These are phyloP conservation scores for Capra hircus DNA, from an alignment of 2,113 vertebrate species.

Conservation along the genomic window DNA sequence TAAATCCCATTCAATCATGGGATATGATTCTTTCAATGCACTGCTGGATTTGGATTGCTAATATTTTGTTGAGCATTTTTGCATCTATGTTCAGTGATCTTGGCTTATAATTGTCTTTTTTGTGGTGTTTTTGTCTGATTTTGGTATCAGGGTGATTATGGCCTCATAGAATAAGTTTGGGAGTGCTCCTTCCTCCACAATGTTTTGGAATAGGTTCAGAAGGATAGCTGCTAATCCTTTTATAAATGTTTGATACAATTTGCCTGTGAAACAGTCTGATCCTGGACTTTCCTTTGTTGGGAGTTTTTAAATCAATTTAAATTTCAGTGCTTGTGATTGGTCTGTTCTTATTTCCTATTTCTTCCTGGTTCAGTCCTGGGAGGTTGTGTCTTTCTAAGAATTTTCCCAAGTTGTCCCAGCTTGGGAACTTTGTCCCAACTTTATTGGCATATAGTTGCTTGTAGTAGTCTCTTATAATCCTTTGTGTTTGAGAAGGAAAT, in stretches of 20 bases:
- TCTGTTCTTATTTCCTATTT: not conserved
- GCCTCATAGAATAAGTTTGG: not conserved
- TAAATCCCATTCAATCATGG: not conserved
- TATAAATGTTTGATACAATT: not conserved
- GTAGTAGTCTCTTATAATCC: not conserved
- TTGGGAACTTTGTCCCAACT: not conserved
- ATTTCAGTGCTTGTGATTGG: not conserved
- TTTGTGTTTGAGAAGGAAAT: not conserved
- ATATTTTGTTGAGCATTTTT: not conserved
- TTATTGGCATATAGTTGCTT: not conserved
- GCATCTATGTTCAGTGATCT: not conserved
- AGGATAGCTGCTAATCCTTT: not conserved
- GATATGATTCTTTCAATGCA: not conserved
- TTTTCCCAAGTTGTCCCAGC: not conserved
- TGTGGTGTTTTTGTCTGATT: not conserved
- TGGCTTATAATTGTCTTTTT: not conserved
- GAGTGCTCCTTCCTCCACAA: not conserved
- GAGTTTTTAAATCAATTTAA: not conserved
- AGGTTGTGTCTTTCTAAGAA: not conserved
- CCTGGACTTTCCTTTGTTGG: not conserved
- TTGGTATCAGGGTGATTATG: not conserved
- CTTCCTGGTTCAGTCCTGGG: not conserved
- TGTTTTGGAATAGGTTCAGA: not conserved
- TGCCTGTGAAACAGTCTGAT: not conserved
- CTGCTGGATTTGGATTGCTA: not conserved